A percentile compares a stretch with the other conserved stretches of the same genome.
These are phyloP conservation scores for Phaethon lepturus DNA, from an alignment of 2,113 vertebrate species.

Conservation along the genomic window DNA sequence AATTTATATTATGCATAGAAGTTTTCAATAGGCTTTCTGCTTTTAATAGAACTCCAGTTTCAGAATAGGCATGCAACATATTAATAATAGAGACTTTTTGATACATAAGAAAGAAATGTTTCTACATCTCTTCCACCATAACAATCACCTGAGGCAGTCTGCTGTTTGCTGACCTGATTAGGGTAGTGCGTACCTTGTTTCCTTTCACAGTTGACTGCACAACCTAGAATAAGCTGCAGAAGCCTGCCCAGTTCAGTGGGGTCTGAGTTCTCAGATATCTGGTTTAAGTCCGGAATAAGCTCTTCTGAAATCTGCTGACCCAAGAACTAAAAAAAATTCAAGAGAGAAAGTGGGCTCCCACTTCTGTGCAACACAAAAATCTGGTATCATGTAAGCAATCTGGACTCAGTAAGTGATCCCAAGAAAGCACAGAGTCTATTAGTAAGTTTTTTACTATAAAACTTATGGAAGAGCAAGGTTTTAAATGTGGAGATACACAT, in stretches of 20 bases:
- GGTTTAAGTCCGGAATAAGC: slow-evolving; percentile 87
- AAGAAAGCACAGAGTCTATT: neutral
- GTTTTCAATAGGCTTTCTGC: neutral
- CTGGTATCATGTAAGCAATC: neutral
- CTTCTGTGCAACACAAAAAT: neutral
- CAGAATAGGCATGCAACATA: neutral
- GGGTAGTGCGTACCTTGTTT: slow-evolving; percentile 86
- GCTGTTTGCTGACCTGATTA: neutral
- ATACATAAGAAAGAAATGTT: neutral
- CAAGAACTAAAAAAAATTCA: slow-evolving; percentile 79
- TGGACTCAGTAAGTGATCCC: neutral
- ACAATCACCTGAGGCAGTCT: neutral
- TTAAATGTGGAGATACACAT: neutral
- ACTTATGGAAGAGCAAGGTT: neutral
- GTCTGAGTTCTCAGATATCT: slow-evolving; percentile 86
- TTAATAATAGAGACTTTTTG: neutral
- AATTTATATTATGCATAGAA: neutral
- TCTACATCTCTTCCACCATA: neutral
- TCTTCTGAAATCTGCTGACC: slow-evolving; percentile 90
- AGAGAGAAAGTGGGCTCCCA: neutral
- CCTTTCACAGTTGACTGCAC: slow-evolving; percentile 94
- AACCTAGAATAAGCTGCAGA: slow-evolving; percentile 94
- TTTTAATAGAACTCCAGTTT: neutral
- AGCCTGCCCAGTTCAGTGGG: slow-evolving; percentile 88
- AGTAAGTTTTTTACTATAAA: neutral